Base-by-base conservation (phyloP, 2,888 invertebrate species). In the Stenoptilia bipunctidactyla region DNA sequence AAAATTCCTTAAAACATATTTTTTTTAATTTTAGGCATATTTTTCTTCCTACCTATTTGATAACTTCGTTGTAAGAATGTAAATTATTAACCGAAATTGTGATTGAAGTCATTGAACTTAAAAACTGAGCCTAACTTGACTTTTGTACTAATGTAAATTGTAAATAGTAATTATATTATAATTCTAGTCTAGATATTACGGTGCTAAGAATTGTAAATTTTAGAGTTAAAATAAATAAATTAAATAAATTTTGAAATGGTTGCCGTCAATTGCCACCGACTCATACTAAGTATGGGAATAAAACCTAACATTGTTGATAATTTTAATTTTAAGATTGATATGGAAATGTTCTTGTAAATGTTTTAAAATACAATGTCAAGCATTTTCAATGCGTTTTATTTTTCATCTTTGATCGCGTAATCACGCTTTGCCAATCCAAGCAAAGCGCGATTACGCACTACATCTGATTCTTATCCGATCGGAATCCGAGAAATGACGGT, bases 161-260 rank as follows among this genome's bases (percentile, higher is more conserved):
- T 50, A 50, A 45, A 71, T 69, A 71, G 42, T 48, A 44, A 52
- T 35, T 15, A 36, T 58, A 60, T 14, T 34, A 34, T 62, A 64
- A 64, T 54, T 82, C 82, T 83, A 83, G 82, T 83, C 82, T 82
- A 82, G 79, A 61, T 69, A 66, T 82, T 79, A 76, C 67, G 82
- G 82, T 83, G 82, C 82, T 83, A 80, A 82, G 82, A 63, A 69
- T 58, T 80, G 79, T 80, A 80, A 55, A 67, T 68, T 58, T 51
- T 45, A 43, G 38, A 34, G 45, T 46, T 50, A 46, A 43, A 53
- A 53, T 43, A 50, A 52, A 48, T 42, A 41, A 43, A 41, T 43
- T 42, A 38, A 30, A 13, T 34, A 40, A 43, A 58, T 51, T 39
- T 45, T 45, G 42, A 47, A 43, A 36, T 66, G 68, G 56, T 51